A percentile compares a stretch with the other conserved stretches of the same genome.
Evolutionary conservation across 2,113 vertebrate genomes (phyloP).

Genomic region (Sinocyclocheilus grahami): DNA sequence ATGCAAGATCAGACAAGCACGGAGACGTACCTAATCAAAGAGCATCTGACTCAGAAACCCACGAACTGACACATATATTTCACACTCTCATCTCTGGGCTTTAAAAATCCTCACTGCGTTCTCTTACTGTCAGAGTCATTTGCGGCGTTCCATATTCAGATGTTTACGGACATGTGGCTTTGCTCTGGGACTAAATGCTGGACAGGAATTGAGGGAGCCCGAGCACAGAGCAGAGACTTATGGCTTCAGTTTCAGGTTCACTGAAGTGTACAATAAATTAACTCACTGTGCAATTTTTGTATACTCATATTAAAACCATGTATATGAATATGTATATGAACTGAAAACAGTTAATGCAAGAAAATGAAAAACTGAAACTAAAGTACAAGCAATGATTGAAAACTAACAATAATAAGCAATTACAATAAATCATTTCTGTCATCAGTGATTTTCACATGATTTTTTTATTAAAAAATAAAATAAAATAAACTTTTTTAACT

Average conservation of each 20-base stretch:
- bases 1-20: conserved; percentile 24
- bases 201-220: background rate
- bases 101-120: conserved; percentile 2
- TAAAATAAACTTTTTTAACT: too few species aligned
- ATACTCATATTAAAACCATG: background rate
- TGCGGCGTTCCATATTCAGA: conserved; percentile 7
- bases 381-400: background rate
- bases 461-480: background rate
- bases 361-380: background rate
- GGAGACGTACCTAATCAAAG: conserved; percentile 3
- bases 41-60: conserved; percentile 8
- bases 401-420: background rate
- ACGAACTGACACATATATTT: background rate
- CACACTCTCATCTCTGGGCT: background rate
- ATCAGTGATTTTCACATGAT: background rate
- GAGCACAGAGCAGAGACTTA: conserved; percentile 6
- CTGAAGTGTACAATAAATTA: background rate
- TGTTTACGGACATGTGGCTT: conserved; percentile 26
- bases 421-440: too few species aligned
- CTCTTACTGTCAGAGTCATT: background rate
- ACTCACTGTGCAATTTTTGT: background rate
- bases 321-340: background rate
- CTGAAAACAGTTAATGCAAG: background rate
- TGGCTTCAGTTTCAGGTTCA: conserved; percentile 15
- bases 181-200: background rate